Evolutionary conservation across 2,113 vertebrate genomes (phyloP).

Genomic region (Cyphomyrus plagiostoma): DNA sequence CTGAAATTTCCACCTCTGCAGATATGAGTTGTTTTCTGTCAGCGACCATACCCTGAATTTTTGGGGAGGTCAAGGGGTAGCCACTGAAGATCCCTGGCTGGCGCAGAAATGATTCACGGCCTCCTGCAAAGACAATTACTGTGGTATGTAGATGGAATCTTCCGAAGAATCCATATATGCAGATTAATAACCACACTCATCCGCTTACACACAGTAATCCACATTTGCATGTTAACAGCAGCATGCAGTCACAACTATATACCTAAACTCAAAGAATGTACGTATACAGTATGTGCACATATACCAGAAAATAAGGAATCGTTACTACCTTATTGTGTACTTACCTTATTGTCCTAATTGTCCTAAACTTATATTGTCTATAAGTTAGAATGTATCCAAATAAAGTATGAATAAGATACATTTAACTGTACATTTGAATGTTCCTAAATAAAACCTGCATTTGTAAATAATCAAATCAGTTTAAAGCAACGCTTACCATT

Average conservation of each 20-base stretch:
- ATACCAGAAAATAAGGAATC: neutral
- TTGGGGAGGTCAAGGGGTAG: constrained; percentile 41
- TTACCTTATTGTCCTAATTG: neutral
- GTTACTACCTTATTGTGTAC: neutral
- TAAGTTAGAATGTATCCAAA: neutral
- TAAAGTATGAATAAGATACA: neutral
- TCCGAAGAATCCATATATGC: neutral
- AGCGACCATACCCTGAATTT: constrained; percentile 34
- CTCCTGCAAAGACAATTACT: constrained; percentile 26
- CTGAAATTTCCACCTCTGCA: neutral
- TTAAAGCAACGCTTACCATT: constrained; percentile 24
- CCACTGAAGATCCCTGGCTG: constrained; percentile 39
- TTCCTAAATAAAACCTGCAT: neutral
- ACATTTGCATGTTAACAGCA: neutral
- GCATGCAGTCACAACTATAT: neutral
- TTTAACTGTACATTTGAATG: neutral
- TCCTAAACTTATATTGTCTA: too few species aligned
- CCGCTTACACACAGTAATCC: neutral
- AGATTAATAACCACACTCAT: neutral
- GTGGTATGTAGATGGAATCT: neutral
- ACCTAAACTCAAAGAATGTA: neutral
- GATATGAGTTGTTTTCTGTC: neutral
- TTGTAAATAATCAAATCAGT: neutral
- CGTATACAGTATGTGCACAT: neutral
- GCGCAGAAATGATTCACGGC: constrained; percentile 37